Evolutionary conservation across 2,113 vertebrate genomes (phyloP).

Genomic region (Chaetops frenatus): DNA sequence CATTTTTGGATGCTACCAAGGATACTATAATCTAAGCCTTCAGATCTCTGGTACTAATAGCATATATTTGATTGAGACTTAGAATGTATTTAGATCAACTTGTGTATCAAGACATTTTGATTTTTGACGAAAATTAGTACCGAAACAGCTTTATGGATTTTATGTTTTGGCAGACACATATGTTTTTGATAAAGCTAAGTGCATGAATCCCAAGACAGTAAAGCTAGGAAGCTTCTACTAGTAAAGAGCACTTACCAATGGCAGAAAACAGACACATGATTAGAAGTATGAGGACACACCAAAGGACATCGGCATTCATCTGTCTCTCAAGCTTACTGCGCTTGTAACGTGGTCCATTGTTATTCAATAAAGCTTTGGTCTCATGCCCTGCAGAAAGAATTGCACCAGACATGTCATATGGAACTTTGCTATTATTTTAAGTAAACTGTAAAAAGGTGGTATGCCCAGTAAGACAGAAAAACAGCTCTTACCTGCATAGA

Average conservation of each 20-base stretch:
- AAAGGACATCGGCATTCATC: constrained; percentile 95
- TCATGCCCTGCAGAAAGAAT: constrained; percentile 83
- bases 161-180: background rate
- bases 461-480: background rate
- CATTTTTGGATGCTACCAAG: background rate
- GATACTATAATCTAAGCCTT: background rate
- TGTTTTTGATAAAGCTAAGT: background rate
- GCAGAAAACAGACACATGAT: constrained; percentile 91
- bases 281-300: constrained; percentile 94
- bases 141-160: background rate
- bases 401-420: background rate
- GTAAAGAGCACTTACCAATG: constrained; percentile 77
- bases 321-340: constrained; percentile 94
- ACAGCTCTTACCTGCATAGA: constrained; percentile 85
- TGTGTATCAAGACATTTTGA: background rate
- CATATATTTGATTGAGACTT: background rate
- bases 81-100: background rate
- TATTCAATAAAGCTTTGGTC: constrained; percentile 97
- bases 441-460: background rate
- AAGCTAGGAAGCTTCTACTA: too few species aligned
- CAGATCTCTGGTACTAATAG: background rate
- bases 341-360: constrained; percentile 95
- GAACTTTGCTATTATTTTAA: background rate
- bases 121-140: background rate
- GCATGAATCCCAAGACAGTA: background rate